Base-by-base conservation (phyloP, 2,888 invertebrate genomes). In the Apamea monoglypha region DNA sequence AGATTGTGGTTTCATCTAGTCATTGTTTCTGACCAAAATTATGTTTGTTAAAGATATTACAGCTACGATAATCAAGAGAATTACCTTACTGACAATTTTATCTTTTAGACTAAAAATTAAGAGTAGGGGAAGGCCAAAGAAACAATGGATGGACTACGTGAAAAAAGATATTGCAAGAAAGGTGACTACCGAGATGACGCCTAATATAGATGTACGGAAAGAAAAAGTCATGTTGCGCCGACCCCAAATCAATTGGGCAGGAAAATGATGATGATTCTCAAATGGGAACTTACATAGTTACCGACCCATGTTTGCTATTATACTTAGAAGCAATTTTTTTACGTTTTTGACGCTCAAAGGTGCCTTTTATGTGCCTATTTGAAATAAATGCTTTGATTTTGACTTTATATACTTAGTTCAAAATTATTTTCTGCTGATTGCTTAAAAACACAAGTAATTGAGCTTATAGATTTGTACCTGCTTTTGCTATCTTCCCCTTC, bases 1-100 rank as follows among this genome's bases (percentile, higher is more conserved):
- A 40, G 47, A 50, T n/a, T 63, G n/a, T 74, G 16, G 12, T 44
- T 84, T 74, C 29, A 50, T 29, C 7, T 21, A 47, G n/a, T 61
- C n/a, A 61, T 78, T 25, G 36, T 18, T 40, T n/a, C 8, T 21
- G 25, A 16, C 8, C 0, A 66, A 40, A 64, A 64, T 36, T 10
- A 64, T 36, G 36, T 36, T 64, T 25, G 36, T 36, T 21, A 64
- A 25, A 64, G 64, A 25, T 36, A 12, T 36, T 36, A 36, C 6
- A 59, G 53, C 2, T 53, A 56, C 18, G 18, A 2, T 0, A 36
- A 61, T 61, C 16, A 6, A 6, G 32, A 59, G 5, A n/a, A 68
- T 68, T 10, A 29, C 6, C 7, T 21, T 21, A 21, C 7, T 29
- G 7, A 21, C 21, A 63, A 63, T n/a, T 3, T 29, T 29, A 47